Percentiles rank a stretch among this genome's conserved stretches.
These are phyloP conservation scores for Lycodopsis pacificus DNA, from an alignment of 2,797 vertebrate species.

Conservation along the genomic window DNA sequence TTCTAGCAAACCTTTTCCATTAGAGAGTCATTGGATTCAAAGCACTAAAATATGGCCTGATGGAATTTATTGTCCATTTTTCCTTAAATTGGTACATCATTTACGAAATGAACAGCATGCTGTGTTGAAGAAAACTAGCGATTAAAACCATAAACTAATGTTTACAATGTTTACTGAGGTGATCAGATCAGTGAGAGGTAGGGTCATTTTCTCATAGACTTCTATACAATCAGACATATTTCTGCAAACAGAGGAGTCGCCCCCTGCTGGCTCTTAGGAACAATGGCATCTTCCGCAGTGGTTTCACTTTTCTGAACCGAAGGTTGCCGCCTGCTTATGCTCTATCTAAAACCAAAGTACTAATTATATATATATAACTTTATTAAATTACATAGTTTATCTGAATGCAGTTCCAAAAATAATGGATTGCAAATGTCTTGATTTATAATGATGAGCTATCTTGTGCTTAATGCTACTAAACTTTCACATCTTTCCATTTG, in stretches of 20 bases:
- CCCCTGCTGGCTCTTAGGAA: background rate
- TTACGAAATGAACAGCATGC: background rate
- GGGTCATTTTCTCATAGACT: background rate
- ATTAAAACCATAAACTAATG: background rate
- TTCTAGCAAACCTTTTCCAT: slow-evolving; percentile 16
- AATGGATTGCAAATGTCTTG: background rate
- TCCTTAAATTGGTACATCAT: background rate
- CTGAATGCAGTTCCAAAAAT: background rate
- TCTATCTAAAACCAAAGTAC: background rate
- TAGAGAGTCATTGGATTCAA: slow-evolving; percentile 8
- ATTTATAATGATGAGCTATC: background rate
- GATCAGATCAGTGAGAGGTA: background rate
- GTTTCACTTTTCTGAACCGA: background rate
- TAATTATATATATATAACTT: background rate
- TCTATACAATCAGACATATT: background rate
- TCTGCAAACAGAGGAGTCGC: background rate
- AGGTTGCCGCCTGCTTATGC: background rate
- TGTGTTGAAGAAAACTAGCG: background rate
- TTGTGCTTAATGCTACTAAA: background rate
- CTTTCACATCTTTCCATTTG: background rate
- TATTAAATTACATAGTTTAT: slow-evolving; percentile 1
- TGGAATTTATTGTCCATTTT: background rate
- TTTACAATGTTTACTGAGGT: background rate
- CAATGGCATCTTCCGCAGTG: too few species aligned
- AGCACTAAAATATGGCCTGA: background rate